phyloP scores from a whole-genome alignment of 2,888 invertebrate species.

The Dryocosmus kuriphilus region DNA sequence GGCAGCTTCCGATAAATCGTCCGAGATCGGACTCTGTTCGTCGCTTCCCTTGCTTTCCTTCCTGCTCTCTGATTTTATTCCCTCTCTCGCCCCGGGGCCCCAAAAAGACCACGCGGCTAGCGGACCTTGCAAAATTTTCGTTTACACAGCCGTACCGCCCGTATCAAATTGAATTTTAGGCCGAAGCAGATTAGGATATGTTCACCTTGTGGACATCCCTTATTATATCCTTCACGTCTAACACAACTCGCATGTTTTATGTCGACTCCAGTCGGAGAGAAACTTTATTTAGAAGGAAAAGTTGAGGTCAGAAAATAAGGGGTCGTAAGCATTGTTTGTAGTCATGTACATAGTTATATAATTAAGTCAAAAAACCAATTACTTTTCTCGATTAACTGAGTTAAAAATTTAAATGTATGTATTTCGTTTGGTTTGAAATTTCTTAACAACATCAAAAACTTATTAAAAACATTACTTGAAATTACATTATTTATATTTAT shows the following conservation, averaged over 20 bases:
- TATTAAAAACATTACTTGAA: too few species aligned
- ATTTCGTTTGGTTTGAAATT: too few species aligned
- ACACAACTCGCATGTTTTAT: conserved; percentile 23
- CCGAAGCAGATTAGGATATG: conserved; percentile 72
- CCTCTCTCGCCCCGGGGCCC: conserved; percentile 50
- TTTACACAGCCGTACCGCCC: conserved; percentile 76
- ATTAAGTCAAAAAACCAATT: too few species aligned
- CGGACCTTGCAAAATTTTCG: conserved; percentile 77
- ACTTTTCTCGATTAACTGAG: too few species aligned
- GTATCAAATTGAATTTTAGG: conserved; percentile 77
- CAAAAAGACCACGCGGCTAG: conserved; percentile 62
- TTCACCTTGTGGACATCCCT: conserved; percentile 56
- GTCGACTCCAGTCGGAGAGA: background rate
- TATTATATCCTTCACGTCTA: conserved; percentile 41
- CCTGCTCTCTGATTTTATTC: conserved; percentile 43
- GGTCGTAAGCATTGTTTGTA: background rate
- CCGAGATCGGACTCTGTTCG: conserved; percentile 57
- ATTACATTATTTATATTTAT: too few species aligned
- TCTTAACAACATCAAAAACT: too few species aligned
- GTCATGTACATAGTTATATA: too few species aligned
- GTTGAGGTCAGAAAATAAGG: background rate
- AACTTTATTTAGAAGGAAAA: background rate
- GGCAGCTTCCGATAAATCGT: conserved; percentile 67
- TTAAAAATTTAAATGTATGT: too few species aligned
- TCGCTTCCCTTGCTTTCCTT: conserved; percentile 39